These are phyloP conservation scores for Nephrocerus scutellatus DNA, from an alignment of 2,888 invertebrate genomes.

Conservation along the genomic window DNA sequence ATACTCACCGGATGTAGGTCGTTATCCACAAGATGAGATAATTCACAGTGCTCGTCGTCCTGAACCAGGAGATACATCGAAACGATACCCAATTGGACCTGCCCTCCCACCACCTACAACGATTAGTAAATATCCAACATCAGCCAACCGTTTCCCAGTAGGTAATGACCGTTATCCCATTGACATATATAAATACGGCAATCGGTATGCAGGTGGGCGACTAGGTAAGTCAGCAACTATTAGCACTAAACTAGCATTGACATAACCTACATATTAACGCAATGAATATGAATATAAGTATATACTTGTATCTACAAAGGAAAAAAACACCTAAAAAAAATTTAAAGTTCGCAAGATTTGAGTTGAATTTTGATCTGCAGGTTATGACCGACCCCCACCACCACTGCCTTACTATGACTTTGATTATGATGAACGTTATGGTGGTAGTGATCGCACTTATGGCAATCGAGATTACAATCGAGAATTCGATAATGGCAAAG, in stretches of 20 bases:
- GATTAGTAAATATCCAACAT: constrained; percentile 50
- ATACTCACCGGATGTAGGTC: constrained; percentile 29
- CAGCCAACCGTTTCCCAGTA: constrained; percentile 52
- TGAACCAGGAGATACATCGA: constrained; percentile 50
- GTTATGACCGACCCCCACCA: constrained; percentile 36
- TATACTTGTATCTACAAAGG: background rate
- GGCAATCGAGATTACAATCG: constrained; percentile 35
- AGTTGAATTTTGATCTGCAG: constrained; percentile 24
- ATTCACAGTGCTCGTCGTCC: constrained; percentile 39
- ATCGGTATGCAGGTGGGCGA: constrained; percentile 49
- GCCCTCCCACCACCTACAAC: constrained; percentile 46
- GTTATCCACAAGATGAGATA: constrained; percentile 40
- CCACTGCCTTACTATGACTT: constrained; percentile 42
- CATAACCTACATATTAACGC: constrained; percentile 9
- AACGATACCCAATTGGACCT: constrained; percentile 50
- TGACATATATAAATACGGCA: constrained; percentile 49
- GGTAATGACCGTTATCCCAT: constrained; percentile 49
- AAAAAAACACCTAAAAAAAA: constrained; percentile 5
- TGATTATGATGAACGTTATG: constrained; percentile 44
- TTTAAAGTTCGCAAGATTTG: no score
- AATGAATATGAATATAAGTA: constrained; percentile 7
- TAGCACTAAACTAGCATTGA: constrained; percentile 29
- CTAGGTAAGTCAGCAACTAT: constrained; percentile 45
- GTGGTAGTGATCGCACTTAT: constrained; percentile 30
- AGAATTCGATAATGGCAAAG: constrained; percentile 38